Conservation (phyloP, 1,140 invertebrate species). For the Zaprionus ghesquierei region DNA sequence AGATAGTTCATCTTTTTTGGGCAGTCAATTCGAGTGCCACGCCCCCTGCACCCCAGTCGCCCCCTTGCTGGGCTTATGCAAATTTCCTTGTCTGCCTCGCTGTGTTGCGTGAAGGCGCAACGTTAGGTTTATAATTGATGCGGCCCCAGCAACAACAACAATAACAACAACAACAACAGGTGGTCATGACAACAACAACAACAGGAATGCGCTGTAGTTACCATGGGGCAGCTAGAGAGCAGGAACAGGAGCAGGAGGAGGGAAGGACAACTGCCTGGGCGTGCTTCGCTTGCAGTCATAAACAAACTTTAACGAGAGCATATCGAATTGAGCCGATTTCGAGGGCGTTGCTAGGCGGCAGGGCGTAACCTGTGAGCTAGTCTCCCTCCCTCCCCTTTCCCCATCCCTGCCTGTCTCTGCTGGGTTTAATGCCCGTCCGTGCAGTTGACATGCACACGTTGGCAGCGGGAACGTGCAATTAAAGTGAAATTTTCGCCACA, state of each 20-base stretch:
- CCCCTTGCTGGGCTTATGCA: slow-evolving; percentile 6
- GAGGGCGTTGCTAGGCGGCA: slow-evolving; percentile 65
- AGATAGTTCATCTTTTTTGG: slow-evolving; percentile 16
- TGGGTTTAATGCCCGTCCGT: slow-evolving; percentile 10
- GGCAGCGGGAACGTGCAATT: slow-evolving; percentile 58
- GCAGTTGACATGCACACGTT: slow-evolving; percentile 19
- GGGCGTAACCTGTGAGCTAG: slow-evolving; percentile 2
- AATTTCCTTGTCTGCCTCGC: slow-evolving; percentile 19
- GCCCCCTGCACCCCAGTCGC: neutral
- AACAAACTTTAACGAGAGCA: slow-evolving; percentile 58
- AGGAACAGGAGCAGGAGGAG: neutral
- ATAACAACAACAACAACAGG: slow-evolving; percentile 59
- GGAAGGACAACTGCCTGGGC: neutral
- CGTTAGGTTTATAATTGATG: slow-evolving; percentile 69
- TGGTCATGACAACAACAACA: slow-evolving; percentile 63
- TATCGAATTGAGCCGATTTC: slow-evolving; percentile 34
- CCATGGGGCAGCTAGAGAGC: slow-evolving; percentile 40
- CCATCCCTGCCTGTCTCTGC: neutral
- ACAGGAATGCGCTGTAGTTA: slow-evolving; percentile 49
- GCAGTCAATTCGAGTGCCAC: neutral
- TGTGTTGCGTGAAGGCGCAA: slow-evolving; percentile 49
- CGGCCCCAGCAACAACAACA: slow-evolving; percentile 38
- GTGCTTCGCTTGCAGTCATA: slow-evolving; percentile 30
- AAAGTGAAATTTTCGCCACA: slow-evolving; percentile 45
- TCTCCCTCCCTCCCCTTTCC: neutral